phyloP scores from a whole-genome alignment of 2,113 vertebrate genomes.

The Ageneiosus marmoratus region DNA sequence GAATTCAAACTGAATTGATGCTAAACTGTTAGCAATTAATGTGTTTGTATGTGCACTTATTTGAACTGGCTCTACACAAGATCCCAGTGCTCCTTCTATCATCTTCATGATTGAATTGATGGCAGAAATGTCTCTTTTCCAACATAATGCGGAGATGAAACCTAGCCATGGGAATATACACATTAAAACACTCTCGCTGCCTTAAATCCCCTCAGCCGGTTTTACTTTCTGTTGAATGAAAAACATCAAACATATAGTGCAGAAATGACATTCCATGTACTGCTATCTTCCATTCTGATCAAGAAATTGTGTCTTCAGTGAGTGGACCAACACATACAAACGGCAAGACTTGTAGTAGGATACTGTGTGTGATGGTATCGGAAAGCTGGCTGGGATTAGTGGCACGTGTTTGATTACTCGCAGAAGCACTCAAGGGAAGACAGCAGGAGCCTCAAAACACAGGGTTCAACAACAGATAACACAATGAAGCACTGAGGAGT shows the following conservation, averaged over 20 bases:
- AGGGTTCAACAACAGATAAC: neutral
- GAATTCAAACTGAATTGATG: neutral
- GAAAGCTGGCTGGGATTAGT: constrained; percentile 33
- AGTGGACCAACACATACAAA: constrained; percentile 2
- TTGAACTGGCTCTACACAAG: neutral
- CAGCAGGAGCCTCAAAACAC: constrained; percentile 4
- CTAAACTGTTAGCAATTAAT: neutral
- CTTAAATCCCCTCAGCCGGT: constrained; percentile 22
- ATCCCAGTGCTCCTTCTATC: neutral
- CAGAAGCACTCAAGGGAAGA: neutral
- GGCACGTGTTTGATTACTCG: constrained; percentile 31
- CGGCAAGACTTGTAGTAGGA: neutral
- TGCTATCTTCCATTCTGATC: constrained; percentile 10
- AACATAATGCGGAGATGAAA: constrained; percentile 29
- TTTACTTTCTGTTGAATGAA: constrained; percentile 4
- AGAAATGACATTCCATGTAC: constrained; percentile 18
- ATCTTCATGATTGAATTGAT: constrained; percentile 35
- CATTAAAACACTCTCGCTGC: constrained; percentile 45
- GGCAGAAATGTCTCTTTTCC: constrained; percentile 38
- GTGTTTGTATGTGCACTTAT: neutral
- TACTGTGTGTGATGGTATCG: constrained; percentile 23
- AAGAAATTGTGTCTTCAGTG: constrained; percentile 5
- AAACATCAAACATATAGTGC: constrained; percentile 21
- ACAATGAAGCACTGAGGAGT: neutral
- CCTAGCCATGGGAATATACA: constrained; percentile 33